Conservation (phyloP, 1,140 invertebrate genomes). For the Bombus sylvicola region DNA sequence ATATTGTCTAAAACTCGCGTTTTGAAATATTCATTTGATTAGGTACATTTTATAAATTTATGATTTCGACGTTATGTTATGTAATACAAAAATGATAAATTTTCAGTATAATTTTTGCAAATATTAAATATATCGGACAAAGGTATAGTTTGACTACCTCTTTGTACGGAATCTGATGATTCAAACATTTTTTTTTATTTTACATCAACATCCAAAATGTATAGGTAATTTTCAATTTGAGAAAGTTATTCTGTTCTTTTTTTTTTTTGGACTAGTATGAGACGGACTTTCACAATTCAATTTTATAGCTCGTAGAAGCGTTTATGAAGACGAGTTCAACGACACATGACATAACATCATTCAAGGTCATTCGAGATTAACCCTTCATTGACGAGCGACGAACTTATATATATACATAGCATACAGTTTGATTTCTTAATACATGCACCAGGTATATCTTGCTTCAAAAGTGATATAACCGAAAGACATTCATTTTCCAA, state of each 20-base stretch:
- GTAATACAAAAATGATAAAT: neutral
- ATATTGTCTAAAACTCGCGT: neutral
- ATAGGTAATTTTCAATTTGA: neutral
- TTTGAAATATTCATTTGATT: neutral
- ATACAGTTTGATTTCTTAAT: neutral
- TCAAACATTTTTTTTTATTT: neutral
- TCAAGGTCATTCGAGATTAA: slow-evolving; percentile 1
- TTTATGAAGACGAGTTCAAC: neutral
- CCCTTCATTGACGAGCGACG: neutral
- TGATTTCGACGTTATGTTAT: neutral
- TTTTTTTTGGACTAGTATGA: neutral
- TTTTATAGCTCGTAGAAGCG: neutral
- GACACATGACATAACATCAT: neutral
- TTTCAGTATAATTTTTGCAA: neutral
- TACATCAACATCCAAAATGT: neutral
- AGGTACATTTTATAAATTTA: neutral
- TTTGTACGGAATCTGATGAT: neutral
- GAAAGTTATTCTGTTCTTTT: neutral
- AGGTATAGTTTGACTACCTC: neutral
- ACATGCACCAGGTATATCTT: neutral
- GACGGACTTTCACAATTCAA: neutral
- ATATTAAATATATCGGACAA: neutral
- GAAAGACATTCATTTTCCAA: neutral
- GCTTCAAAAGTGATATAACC: neutral
- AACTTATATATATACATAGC: neutral